A percentile compares a stretch with the other conserved stretches of the same genome.
These are phyloP conservation scores for Triplophysa bombifrons DNA, from an alignment of 2,797 vertebrate species.

Conservation along the genomic window DNA sequence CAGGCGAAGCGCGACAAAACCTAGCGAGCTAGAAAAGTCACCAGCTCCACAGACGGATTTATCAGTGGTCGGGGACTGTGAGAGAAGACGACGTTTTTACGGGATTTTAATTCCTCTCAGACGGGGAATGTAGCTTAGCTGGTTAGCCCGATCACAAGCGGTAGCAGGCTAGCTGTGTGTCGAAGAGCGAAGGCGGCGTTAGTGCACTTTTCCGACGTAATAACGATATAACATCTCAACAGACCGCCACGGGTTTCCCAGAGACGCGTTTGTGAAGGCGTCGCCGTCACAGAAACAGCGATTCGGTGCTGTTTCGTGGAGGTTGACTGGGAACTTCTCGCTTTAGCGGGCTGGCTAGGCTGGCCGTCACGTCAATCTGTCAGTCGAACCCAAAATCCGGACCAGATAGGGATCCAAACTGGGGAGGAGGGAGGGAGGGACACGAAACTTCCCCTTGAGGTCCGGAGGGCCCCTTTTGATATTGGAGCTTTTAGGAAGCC, in stretches of 20 bases:
- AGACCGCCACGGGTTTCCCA: background rate
- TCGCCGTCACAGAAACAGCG: background rate
- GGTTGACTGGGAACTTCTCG: conserved; percentile 25
- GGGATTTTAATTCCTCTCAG: conserved; percentile 42
- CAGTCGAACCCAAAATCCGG: conserved; percentile 37
- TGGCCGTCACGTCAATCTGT: conserved; percentile 55
- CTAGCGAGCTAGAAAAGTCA: background rate
- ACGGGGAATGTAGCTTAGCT: conserved; percentile 63
- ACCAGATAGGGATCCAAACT: conserved; percentile 7
- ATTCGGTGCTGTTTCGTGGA: conserved; percentile 1
- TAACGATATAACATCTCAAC: conserved; percentile 18
- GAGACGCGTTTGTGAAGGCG: conserved; percentile 17
- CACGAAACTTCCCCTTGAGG: conserved; percentile 24
- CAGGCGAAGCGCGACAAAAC: background rate
- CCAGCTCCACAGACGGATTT: background rate
- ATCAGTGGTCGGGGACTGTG: background rate
- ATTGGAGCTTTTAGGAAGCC: background rate
- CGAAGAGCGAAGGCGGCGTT: conserved; percentile 35
- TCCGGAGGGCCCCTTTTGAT: background rate
- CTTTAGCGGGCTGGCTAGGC: conserved; percentile 61
- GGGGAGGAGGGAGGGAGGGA: conserved; percentile 6
- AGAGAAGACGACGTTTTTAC: conserved; percentile 60
- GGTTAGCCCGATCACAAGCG: conserved; percentile 59
- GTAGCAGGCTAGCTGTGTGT: conserved; percentile 61
- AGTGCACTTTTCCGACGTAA: conserved; percentile 41